phyloP scores from a whole-genome alignment of 2,113 vertebrate genomes.

The Onychorhynchus coronatus region DNA sequence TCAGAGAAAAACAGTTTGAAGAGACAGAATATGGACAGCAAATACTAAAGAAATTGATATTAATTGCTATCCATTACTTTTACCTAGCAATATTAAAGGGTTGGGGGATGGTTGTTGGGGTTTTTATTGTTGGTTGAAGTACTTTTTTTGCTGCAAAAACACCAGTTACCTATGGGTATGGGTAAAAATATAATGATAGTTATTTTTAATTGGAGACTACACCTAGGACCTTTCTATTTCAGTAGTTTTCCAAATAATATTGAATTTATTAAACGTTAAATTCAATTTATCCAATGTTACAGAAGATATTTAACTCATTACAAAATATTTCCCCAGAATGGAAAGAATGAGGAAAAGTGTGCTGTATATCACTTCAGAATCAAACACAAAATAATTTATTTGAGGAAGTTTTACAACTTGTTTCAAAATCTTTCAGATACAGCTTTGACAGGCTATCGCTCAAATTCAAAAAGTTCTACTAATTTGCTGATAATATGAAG shows the following conservation, averaged over 20 bases:
- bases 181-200: rapidly evolving
- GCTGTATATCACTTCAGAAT: neutral
- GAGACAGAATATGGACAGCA: neutral
- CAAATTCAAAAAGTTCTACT: neutral
- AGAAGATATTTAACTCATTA: neutral
- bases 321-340: too few species aligned
- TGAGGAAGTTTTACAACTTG: neutral
- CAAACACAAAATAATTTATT: neutral
- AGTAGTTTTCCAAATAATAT: neutral
- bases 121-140: neutral
- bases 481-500: neutral
- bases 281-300: neutral
- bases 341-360: too few species aligned
- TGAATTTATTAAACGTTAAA: neutral
- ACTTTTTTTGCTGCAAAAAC: neutral
- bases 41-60: neutral
- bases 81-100: neutral
- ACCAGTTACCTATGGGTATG: neutral
- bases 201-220: neutral
- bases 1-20: neutral
- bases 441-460: neutral
- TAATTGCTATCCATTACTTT: neutral
- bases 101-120: neutral
- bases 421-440: neutral
- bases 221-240: neutral